Percentiles rank a stretch among this genome's conserved stretches.
These are phyloP conservation scores for Okamejei kenojei DNA, from an alignment of 2,797 vertebrate species.

Conservation along the genomic window DNA sequence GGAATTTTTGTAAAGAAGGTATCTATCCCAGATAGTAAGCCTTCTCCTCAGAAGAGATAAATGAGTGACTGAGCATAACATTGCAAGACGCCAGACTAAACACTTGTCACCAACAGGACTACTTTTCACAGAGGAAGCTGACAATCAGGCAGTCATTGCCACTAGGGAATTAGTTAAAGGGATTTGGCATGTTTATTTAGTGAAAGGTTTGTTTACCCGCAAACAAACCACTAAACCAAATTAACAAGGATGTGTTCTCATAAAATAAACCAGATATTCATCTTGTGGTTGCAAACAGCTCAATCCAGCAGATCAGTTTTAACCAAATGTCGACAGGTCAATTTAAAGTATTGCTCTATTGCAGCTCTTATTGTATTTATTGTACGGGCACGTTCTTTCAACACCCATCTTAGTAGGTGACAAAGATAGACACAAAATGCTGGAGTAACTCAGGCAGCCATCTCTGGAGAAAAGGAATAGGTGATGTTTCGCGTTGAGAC, in stretches of 20 bases:
- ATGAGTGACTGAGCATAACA: no score
- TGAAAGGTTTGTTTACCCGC: constrained; percentile 71
- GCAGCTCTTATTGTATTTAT: neutral
- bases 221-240: constrained; percentile 77
- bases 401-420: no score
- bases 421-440: no score
- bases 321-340: neutral
- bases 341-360: neutral
- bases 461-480: no score
- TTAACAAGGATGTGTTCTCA: constrained; percentile 76
- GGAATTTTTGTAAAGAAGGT: no score
- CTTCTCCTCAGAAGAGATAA: no score
- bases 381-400: no score
- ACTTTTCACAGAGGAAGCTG: constrained; percentile 72
- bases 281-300: constrained; percentile 67
- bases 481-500: no score
- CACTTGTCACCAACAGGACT: constrained; percentile 75
- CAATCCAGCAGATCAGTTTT: neutral
- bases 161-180: constrained; percentile 66
- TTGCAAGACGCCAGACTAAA: constrained; percentile 76
- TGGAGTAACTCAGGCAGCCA: no score
- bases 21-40: no score
- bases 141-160: constrained; percentile 69
- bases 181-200: constrained; percentile 69
- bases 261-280: constrained; percentile 80